phyloP scores from a whole-genome alignment of 2,113 vertebrate genomes.

The Equus przewalskii region DNA sequence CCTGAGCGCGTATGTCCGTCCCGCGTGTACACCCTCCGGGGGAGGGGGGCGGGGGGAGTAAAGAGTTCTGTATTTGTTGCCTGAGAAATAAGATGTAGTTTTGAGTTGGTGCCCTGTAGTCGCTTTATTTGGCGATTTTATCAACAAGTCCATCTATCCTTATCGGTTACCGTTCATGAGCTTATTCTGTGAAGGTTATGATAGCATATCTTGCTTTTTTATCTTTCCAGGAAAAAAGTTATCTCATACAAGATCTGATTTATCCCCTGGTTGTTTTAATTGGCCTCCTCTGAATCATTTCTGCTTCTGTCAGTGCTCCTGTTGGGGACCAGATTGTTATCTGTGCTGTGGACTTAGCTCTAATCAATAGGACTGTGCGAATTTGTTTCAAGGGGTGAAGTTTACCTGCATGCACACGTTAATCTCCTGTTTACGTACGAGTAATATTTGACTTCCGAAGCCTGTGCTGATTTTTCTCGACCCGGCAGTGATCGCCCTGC shows the following conservation, averaged over 20 bases:
- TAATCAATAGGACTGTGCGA: neutral
- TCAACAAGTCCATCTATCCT: neutral
- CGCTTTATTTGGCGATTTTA: neutral
- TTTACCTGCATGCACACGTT: neutral
- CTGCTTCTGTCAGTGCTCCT: constrained; percentile 17
- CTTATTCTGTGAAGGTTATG: constrained; percentile 40
- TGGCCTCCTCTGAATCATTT: constrained; percentile 42
- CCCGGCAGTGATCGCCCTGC: neutral
- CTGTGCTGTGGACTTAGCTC: neutral
- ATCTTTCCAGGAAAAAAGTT: neutral
- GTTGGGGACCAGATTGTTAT: constrained; percentile 17
- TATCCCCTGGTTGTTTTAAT: constrained; percentile 53
- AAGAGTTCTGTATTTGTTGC: neutral
- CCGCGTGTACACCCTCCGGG: neutral
- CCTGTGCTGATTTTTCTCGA: constrained; percentile 22
- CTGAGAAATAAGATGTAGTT: neutral
- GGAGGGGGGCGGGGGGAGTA: neutral
- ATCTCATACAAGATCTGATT: constrained; percentile 6
- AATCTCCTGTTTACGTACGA: constrained; percentile 9
- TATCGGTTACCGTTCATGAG: constrained; percentile 1
- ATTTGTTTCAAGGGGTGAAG: constrained; percentile 45
- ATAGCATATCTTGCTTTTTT: neutral
- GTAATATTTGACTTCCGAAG: neutral
- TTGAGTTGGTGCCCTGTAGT: neutral
- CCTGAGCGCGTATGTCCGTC: neutral